Evolutionary conservation across 2,113 vertebrate species (phyloP).

Genomic region (Herpetotheres cachinnans): DNA sequence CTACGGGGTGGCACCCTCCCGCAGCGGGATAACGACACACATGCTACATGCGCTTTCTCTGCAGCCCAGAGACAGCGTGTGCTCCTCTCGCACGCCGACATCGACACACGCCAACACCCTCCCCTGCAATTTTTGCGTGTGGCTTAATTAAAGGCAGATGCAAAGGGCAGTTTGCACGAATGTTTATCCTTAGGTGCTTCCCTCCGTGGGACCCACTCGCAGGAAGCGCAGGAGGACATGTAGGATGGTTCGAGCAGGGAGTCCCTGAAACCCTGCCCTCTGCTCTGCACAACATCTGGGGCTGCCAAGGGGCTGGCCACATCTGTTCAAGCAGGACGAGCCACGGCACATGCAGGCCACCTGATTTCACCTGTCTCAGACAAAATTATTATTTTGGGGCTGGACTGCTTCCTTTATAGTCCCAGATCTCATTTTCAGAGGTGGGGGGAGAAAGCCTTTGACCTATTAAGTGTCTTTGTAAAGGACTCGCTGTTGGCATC

Average conservation of each 20-base stretch:
- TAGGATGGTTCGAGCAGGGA: rapidly evolving
- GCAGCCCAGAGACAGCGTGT: rapidly evolving
- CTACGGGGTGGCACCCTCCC: neutral
- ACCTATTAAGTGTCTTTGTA: neutral
- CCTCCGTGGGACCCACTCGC: rapidly evolving
- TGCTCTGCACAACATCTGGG: neutral
- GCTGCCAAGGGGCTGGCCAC: neutral
- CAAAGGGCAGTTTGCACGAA: rapidly evolving
- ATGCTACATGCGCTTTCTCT: rapidly evolving
- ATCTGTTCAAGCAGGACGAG: neutral
- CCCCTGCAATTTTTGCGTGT: neutral
- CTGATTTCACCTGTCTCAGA: neutral
- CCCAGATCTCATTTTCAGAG: neutral
- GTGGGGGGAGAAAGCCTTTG: neutral
- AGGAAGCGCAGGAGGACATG: neutral
- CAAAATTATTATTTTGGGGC: neutral
- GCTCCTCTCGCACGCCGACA: rapidly evolving
- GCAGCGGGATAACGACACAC: rapidly evolving
- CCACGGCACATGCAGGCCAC: rapidly evolving
- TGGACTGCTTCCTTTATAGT: neutral
- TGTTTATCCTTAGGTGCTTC: neutral
- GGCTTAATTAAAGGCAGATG: neutral
- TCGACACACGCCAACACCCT: rapidly evolving
- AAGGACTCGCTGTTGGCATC: neutral
- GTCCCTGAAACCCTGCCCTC: neutral